phyloP scores from a whole-genome alignment of 2,113 vertebrate genomes.

The Ondatra zibethicus region DNA sequence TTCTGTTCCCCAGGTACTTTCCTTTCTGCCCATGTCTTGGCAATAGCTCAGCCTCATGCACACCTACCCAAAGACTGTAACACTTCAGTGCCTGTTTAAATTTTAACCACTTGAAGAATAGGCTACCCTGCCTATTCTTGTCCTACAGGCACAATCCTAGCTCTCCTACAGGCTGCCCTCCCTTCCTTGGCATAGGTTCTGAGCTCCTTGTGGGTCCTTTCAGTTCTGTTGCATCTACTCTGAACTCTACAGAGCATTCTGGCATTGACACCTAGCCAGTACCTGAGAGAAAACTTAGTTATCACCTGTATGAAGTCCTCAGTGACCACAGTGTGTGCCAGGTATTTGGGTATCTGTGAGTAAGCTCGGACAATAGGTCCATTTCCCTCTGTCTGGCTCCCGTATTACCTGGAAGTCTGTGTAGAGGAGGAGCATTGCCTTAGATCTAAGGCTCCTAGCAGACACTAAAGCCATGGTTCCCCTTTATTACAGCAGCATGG shows the following conservation, averaged over 20 bases:
- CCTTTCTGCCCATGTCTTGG: rapidly evolving
- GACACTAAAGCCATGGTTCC: background rate
- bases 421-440: background rate
- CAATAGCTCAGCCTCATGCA: too few species aligned
- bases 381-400: background rate
- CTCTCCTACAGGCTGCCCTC: rapidly evolving
- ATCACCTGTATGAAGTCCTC: background rate
- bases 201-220: background rate
- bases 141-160: rapidly evolving
- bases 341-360: background rate
- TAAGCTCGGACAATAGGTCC: rapidly evolving
- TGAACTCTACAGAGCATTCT: background rate
- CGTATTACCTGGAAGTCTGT: rapidly evolving
- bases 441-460: rapidly evolving
- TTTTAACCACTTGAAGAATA: background rate
- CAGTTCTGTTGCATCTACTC: background rate
- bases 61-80: too few species aligned
- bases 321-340: rapidly evolving
- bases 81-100: background rate
- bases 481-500: background rate
- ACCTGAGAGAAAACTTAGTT: background rate
- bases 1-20: too few species aligned
- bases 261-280: background rate
- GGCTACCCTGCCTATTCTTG: background rate
- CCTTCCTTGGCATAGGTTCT: rapidly evolving